Evolutionary conservation across 2,797 vertebrate genomes (phyloP), one percentile per base, ranked within the genome.

Genomic region (Todus mexicanus): DNA sequence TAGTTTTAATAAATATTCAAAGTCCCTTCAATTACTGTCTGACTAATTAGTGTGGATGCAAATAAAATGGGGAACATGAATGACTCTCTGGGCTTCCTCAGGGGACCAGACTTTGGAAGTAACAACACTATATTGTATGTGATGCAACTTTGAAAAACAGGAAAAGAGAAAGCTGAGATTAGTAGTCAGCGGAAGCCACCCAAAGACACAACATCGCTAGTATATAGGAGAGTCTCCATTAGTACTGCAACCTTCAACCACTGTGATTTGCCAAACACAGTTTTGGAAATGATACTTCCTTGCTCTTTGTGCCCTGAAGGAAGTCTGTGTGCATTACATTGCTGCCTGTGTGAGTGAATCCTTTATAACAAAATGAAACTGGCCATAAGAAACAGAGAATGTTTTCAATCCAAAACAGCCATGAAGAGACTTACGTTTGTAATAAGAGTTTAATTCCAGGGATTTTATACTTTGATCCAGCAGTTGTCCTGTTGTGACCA

Each of bases 1-100:
- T 90, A 82, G 75, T 84, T 96, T 94, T 87, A 89, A 94, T 92
- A 95, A 95, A 92, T 94, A 93, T 65, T 94, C 89, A 48, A 76
- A 89, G 48, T 75, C 43, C 25, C 48, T 95, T 94, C 75, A 93
- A 86, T 92, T 93, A 94, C 61, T 80, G 54, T 33, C 68, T 94
- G 47, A 91, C 45, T 94, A 95, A 96, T 94, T 91, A 92, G 22
- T 47, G 31, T 65, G 70, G 42, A 85, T 85, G 69, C 64, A 95
- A 85, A 91, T 78, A 75, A 94, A 95, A 89, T 27, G 38, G 54
- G 21, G 51, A 91, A 93, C 64, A 90, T 80, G 51, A 95, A 90
- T 92, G 77, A 94, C 84, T 95, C 95, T 94, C 83, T 84, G 84
- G 45, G 40, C 33, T 94, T 90, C 76, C 83, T 94, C 43, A 15